These are phyloP conservation scores for Zonitis immaculata DNA, from an alignment of 2,888 invertebrate species.

Conservation along the genomic window DNA sequence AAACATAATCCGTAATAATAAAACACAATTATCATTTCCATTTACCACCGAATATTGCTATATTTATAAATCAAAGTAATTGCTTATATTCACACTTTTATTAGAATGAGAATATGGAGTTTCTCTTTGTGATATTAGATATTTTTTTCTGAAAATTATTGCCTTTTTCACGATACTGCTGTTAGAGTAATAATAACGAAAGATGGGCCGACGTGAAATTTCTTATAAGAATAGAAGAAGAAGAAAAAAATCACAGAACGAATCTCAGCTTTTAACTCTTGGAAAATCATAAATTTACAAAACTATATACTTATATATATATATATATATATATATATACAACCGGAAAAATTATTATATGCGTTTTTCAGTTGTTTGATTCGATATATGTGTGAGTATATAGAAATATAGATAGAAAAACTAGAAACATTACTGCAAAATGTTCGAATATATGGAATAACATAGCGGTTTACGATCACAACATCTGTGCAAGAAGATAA, in stretches of 20 bases:
- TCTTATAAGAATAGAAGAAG: no score
- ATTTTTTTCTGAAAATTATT: not conserved
- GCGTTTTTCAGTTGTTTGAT: slow-evolving; percentile 1
- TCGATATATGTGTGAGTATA: no score
- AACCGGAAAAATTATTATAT: not conserved
- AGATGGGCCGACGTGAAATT: no score
- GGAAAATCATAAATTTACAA: not conserved
- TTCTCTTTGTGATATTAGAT: not conserved
- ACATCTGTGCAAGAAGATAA: slow-evolving; percentile 30
- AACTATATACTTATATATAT: no score
- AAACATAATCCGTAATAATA: no score
- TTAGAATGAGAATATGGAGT: not conserved
- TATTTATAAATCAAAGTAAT: not conserved
- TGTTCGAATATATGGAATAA: slow-evolving; percentile 25
- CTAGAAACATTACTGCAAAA: slow-evolving; percentile 23
- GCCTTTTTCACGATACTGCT: not conserved
- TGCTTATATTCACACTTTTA: not conserved
- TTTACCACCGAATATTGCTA: not conserved
- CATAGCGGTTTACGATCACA: slow-evolving; percentile 28
- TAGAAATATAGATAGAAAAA: no score
- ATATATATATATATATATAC: no score
- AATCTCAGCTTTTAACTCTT: not conserved
- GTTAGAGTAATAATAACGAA: not conserved
- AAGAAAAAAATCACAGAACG: no score
- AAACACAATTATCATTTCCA: not conserved